Percentiles rank a stretch among this genome's conserved stretches.
Evolutionary conservation across 2,888 invertebrate genomes (phyloP).

Genomic region (Xanthorhoe designata): DNA sequence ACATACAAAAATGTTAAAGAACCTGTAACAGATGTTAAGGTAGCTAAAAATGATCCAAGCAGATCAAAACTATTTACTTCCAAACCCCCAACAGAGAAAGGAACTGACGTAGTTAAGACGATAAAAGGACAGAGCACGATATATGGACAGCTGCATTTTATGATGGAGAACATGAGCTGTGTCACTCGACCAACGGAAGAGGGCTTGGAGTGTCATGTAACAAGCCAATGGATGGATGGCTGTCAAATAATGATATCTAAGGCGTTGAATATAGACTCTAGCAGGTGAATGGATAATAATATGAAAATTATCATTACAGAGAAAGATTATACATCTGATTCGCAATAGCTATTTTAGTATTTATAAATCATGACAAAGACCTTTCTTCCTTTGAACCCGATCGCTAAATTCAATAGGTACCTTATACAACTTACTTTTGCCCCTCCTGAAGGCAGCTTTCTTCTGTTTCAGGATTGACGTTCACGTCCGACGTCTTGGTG

Average conservation of each 20-base stretch:
- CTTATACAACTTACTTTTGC: too few relatives aligned
- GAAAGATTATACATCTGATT: too few relatives aligned
- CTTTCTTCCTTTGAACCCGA: too few relatives aligned
- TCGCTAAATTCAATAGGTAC: too few relatives aligned
- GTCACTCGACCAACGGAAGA: constrained; percentile 88
- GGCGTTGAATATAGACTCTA: constrained; percentile 83
- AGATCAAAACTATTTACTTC: constrained; percentile 48
- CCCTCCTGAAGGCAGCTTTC: background rate
- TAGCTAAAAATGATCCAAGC: constrained; percentile 52
- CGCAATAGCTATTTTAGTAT: too few relatives aligned
- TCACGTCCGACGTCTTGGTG: constrained; percentile 67
- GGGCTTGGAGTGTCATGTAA: constrained; percentile 87
- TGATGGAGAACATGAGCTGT: constrained; percentile 89
- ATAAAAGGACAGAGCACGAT: constrained; percentile 81
- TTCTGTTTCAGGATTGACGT: constrained; percentile 86
- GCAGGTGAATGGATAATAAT: constrained; percentile 75
- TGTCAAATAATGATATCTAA: constrained; percentile 81
- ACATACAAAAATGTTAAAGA: constrained; percentile 74
- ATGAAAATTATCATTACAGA: too few relatives aligned
- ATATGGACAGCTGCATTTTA: constrained; percentile 89
- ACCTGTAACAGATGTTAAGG: constrained; percentile 58
- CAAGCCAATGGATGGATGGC: constrained; percentile 87
- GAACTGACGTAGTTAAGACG: constrained; percentile 69
- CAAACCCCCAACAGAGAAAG: constrained; percentile 56
- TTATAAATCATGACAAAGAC: too few relatives aligned